Percentiles rank a stretch among this genome's conserved stretches.
phyloP scores from a whole-genome alignment of 2,888 invertebrate genomes.

The Diplolepis rosae region DNA sequence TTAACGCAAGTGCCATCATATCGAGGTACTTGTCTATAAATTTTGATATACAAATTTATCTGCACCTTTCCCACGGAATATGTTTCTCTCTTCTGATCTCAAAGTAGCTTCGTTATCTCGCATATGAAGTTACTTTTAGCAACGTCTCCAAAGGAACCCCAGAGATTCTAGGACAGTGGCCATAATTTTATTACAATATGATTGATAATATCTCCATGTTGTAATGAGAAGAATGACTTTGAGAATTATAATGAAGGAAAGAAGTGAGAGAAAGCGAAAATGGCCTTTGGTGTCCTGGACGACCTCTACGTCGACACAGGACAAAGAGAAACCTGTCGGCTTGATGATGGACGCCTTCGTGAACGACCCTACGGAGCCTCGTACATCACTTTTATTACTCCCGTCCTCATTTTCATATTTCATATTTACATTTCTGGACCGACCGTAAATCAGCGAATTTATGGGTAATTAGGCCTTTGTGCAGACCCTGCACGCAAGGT shows the following conservation, averaged over 20 bases:
- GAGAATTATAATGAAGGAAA: constrained; percentile 46
- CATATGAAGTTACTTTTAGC: too few species aligned
- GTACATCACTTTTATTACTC: constrained; percentile 76
- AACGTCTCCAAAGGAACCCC: too few species aligned
- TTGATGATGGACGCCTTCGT: constrained; percentile 75
- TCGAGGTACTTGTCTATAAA: too few species aligned
- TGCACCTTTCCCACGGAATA: too few species aligned
- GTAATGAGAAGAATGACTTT: constrained; percentile 41
- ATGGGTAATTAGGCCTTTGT: constrained; percentile 73
- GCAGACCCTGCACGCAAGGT: constrained; percentile 54
- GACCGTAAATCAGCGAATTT: constrained; percentile 71
- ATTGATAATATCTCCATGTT: too few species aligned
- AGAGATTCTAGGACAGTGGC: too few species aligned
- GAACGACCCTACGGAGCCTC: constrained; percentile 75
- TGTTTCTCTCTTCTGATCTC: too few species aligned
- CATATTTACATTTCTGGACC: constrained; percentile 73
- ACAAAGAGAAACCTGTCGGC: constrained; percentile 72
- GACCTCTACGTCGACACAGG: constrained; percentile 49
- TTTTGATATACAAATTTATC: too few species aligned
- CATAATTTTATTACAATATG: too few species aligned
- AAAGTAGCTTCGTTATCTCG: too few species aligned
- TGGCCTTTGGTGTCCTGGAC: constrained; percentile 56
- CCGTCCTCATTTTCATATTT: constrained; percentile 74
- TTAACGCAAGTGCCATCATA: too few species aligned
- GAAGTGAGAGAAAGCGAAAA: constrained; percentile 56